phyloP scores from a whole-genome alignment of 2,888 invertebrate genomes.

The Melipona bicolor region DNA sequence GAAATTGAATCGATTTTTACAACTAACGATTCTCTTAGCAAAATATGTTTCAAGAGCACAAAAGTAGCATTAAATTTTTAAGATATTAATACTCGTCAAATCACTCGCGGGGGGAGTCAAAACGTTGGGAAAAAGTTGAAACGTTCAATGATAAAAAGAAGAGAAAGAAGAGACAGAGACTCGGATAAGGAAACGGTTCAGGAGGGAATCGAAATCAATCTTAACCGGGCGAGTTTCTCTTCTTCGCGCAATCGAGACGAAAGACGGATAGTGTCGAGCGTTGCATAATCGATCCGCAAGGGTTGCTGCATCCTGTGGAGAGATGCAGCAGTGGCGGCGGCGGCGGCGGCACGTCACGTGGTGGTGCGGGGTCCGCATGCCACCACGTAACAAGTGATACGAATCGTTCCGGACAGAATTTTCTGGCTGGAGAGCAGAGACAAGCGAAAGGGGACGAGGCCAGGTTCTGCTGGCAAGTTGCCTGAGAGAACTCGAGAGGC shows the following conservation, averaged over 20 bases:
- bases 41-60: no score
- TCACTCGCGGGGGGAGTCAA: no score
- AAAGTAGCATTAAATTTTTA: no score
- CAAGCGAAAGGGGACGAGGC: constrained; percentile 3
- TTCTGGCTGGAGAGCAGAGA: constrained; percentile 40
- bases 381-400: constrained; percentile 58
- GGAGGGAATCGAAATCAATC: no score
- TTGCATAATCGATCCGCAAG: constrained; percentile 50
- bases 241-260: not conserved
- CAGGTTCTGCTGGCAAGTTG: constrained; percentile 36
- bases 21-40: no score
- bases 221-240: no score
- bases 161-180: no score
- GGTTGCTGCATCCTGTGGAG: constrained; percentile 27
- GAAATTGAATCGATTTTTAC: no score
- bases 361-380: constrained; percentile 18
- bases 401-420: constrained; percentile 47
- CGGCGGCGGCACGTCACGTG: constrained; percentile 25
- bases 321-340: constrained; percentile 41
- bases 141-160: no score
- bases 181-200: no score
- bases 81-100: no score
- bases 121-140: no score
- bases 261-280: not conserved
- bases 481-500: constrained; percentile 32